Percentiles rank a stretch among this genome's conserved stretches.
phyloP scores from a whole-genome alignment of 1,140 invertebrate genomes.

The Pseudachorutes palmiensis region DNA sequence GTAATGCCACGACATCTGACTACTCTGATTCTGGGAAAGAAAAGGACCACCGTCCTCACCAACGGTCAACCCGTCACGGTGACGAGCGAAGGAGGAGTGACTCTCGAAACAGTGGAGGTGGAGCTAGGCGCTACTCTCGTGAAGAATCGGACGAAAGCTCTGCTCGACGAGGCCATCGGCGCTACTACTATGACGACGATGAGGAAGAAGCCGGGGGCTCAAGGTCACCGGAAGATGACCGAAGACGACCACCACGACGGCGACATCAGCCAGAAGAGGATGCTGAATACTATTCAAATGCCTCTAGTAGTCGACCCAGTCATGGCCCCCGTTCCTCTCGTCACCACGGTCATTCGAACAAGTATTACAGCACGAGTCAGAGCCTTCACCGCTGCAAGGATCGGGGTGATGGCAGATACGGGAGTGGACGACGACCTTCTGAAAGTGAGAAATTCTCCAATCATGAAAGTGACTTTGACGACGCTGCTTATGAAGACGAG shows the following conservation, averaged over 20 bases:
- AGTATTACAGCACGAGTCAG: slow-evolving; percentile 11
- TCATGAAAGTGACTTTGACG: slow-evolving; percentile 36
- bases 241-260: slow-evolving; percentile 17
- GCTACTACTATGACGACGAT: neutral
- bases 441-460: slow-evolving; percentile 34
- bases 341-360: neutral
- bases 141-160: slow-evolving; percentile 1
- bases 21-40: slow-evolving; percentile 30
- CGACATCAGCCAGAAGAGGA: slow-evolving; percentile 29
- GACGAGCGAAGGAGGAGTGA: slow-evolving; percentile 22
- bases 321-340: slow-evolving; percentile 9
- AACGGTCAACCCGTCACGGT: slow-evolving; percentile 14
- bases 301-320: neutral
- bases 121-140: neutral
- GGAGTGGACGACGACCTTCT: neutral
- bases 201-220: slow-evolving; percentile 10
- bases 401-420: neutral
- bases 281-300: neutral
- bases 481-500: slow-evolving; percentile 29
- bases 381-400: neutral
- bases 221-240: neutral
- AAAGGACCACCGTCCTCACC: neutral
- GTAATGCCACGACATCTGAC: slow-evolving; percentile 23
- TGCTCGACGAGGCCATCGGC: neutral
- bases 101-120: slow-evolving; percentile 20